phyloP scores from a whole-genome alignment of 1,140 invertebrate genomes.

The Heterodera carotae region DNA sequence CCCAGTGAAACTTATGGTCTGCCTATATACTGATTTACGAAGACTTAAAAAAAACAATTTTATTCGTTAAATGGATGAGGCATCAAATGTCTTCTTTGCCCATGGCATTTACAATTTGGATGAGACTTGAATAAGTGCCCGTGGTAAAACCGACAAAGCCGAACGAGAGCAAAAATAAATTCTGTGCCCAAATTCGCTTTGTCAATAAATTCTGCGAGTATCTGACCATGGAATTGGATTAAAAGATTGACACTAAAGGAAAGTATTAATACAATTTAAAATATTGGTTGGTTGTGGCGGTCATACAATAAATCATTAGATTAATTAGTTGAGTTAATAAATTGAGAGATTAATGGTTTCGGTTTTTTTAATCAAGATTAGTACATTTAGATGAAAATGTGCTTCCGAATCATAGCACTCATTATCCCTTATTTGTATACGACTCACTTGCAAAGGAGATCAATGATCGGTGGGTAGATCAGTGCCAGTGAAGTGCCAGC shows the following conservation, averaged over 20 bases:
- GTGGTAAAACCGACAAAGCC: constrained; percentile 51
- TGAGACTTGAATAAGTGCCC: constrained; percentile 51
- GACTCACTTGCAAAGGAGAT: constrained; percentile 48
- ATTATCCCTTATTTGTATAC: background rate
- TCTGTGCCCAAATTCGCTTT: constrained; percentile 43
- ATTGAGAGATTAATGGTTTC: no score
- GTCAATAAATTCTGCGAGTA: constrained; percentile 45
- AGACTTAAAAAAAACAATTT: no score
- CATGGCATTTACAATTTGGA: constrained; percentile 38
- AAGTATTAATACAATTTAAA: no score
- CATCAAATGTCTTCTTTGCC: constrained; percentile 35
- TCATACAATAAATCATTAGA: no score
- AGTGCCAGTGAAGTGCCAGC: constrained; percentile 59
- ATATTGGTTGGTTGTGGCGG: no score
- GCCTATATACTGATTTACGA: no score
- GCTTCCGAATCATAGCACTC: no score
- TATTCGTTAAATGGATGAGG: no score
- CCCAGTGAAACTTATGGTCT: no score
- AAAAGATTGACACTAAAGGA: background rate
- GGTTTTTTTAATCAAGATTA: no score
- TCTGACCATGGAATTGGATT: background rate
- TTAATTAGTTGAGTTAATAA: no score
- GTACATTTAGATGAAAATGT: no score
- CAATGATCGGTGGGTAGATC: constrained; percentile 63
- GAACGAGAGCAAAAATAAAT: constrained; percentile 43